phyloP scores from a whole-genome alignment of 2,888 invertebrate genomes.

The Brenthis ino region DNA sequence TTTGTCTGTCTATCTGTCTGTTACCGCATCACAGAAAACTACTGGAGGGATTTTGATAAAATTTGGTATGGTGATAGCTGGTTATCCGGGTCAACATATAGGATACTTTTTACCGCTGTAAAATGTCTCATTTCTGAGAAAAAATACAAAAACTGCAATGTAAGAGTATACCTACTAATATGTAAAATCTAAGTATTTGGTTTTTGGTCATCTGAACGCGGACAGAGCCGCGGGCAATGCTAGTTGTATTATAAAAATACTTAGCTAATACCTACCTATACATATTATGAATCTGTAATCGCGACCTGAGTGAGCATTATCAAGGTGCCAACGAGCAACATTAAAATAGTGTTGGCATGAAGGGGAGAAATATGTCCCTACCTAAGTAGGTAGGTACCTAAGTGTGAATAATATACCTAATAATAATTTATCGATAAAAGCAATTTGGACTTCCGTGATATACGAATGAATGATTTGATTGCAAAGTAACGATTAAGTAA shows the following conservation, averaged over 20 bases:
- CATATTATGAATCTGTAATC: constrained; percentile 11
- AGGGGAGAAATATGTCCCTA: constrained; percentile 1
- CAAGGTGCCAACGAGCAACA: constrained; percentile 17
- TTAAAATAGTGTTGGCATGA: constrained; percentile 14
- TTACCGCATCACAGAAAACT: too few species aligned
- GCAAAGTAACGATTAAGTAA: neutral
- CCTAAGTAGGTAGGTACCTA: neutral
- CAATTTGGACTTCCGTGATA: neutral
- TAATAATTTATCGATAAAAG: neutral
- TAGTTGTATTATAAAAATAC: constrained; percentile 7
- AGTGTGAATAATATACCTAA: neutral
- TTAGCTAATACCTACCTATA: neutral
- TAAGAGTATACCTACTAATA: too few species aligned
- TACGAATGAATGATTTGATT: neutral
- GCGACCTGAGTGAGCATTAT: constrained; percentile 17
- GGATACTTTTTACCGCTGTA: too few species aligned
- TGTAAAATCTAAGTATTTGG: too few species aligned
- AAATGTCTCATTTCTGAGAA: too few species aligned
- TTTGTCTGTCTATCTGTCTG: too few species aligned
- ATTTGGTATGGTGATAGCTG: too few species aligned
- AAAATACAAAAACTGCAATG: too few species aligned
- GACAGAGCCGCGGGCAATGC: too few species aligned
- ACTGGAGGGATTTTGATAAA: too few species aligned
- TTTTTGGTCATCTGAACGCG: too few species aligned
- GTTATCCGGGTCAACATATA: too few species aligned